Base-by-base conservation (phyloP, 2,888 invertebrate species). In the Drosophila helvetica region DNA sequence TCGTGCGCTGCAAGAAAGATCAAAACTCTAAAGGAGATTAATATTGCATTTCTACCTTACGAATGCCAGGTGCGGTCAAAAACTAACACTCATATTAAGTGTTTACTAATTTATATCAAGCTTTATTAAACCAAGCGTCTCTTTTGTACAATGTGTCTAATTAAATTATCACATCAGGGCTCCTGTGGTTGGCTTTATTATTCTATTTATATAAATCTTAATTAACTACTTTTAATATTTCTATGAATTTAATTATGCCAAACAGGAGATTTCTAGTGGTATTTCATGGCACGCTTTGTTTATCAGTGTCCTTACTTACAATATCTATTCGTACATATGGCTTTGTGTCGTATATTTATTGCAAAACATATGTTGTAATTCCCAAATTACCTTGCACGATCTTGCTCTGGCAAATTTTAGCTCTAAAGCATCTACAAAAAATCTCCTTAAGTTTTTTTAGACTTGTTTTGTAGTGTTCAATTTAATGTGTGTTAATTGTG, bases 1-100 rank as follows among this genome's bases (percentile, higher is more conserved):
- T 98, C 98, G 90, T 95, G 96, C 89, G 97, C 97, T 82, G 97
- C 97, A 92, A 96, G 96, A 93, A 97, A 97, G 94, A 97, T 99
- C 93, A 98, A 98, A 95, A 98, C 98, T 75, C 45, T 43, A 30
- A 59, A 60, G 15, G 27, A 98, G 94, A 98, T 98, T 94, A 98
- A 98, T 95, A 98, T 98, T 93, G 98, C 98, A 92, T 98, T 99
- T 94, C 95, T 98, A 92, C 98, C 98, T 77, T 98, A 99, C 93
- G 98, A 99, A 93, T 95, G 97, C 91, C 98, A 98, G 96, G 98
- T 98, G 94, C 92, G 90, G 64, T 70, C 1, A 30, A 50, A 50
- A 22, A 25, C 46, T 38, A 38, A 38, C 46, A 18, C 46, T 46
- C 9, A 46, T 46, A 12, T 46, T 10, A 18, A 15, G 38, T 15